Conservation (phyloP, 1,140 invertebrate genomes). For the Bathynomus jamesi region DNA sequence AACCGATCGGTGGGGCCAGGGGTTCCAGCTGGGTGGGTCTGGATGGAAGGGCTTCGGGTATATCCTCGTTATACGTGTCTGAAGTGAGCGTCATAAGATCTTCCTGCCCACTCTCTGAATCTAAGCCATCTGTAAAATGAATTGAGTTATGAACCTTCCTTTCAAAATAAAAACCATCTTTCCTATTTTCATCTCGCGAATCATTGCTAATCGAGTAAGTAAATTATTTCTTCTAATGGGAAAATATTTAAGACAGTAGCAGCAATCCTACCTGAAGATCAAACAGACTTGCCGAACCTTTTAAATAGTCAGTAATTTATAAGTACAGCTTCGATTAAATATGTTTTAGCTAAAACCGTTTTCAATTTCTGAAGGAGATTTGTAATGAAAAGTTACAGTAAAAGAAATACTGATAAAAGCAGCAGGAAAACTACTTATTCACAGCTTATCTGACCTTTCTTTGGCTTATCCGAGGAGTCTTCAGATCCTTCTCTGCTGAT, state of each 20-base stretch:
- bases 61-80: conserved; percentile 34
- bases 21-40: conserved; percentile 54
- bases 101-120: conserved; percentile 26
- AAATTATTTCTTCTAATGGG: too few relatives aligned
- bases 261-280: too few relatives aligned
- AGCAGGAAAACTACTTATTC: background rate
- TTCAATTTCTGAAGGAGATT: too few relatives aligned
- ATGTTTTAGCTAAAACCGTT: too few relatives aligned
- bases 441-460: conserved; percentile 49
- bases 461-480: conserved; percentile 47
- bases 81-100: conserved; percentile 27
- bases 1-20: conserved; percentile 52
- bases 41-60: conserved; percentile 39
- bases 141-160: too few relatives aligned
- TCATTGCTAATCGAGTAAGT: background rate
- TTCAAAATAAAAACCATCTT: too few relatives aligned
- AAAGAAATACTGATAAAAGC: background rate
- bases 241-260: conserved; percentile 39
- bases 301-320: too few relatives aligned
- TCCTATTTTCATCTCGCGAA: too few relatives aligned
- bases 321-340: too few relatives aligned
- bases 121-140: conserved; percentile 16
- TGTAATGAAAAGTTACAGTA: too few relatives aligned
- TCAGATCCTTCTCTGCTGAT: conserved; percentile 37
- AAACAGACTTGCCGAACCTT: too few relatives aligned